These are phyloP conservation scores for Apostichopus parvimensis DNA, from an alignment of 35 echinoderm and acorn worm species.

Conservation along the genomic window DNA sequence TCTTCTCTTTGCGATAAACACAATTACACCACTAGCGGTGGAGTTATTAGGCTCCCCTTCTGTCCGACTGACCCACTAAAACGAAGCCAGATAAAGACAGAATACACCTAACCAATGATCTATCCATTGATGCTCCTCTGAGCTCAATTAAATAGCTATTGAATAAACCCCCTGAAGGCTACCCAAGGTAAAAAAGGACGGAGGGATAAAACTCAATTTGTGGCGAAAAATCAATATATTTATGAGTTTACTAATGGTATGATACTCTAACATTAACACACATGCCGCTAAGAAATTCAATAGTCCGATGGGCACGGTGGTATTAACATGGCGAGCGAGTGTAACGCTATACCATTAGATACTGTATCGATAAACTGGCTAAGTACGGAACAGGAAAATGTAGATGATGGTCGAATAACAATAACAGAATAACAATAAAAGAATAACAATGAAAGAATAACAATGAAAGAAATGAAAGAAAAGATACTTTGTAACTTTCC, in stretches of 20 bases:
- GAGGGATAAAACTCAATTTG: slow-evolving; percentile 28
- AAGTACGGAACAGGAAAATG: too few species aligned
- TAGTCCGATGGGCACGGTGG: neutral
- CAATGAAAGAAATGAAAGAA: too few species aligned
- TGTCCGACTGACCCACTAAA: neutral
- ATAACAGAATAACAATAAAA: too few species aligned
- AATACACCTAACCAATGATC: neutral
- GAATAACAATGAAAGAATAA: too few species aligned
- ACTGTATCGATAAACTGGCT: too few species aligned
- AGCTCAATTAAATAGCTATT: slow-evolving; percentile 48
- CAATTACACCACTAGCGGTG: neutral
- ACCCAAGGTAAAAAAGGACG: slow-evolving; percentile 3
- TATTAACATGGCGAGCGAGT: neutral
- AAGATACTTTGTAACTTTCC: too few species aligned
- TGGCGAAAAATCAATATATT: slow-evolving; percentile 30
- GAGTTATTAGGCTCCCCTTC: neutral
- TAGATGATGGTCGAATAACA: too few species aligned
- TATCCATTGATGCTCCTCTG: neutral
- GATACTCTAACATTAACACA: slow-evolving; percentile 24
- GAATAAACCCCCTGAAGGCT: slow-evolving; percentile 8
- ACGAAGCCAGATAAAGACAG: neutral
- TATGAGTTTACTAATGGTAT: slow-evolving; percentile 39
- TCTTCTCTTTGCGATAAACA: neutral
- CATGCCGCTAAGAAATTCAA: slow-evolving; percentile 27
- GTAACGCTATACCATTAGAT: neutral